Evolutionary conservation across 2,113 vertebrate genomes (phyloP), one percentile per base, ranked within the genome.

Genomic region (western clawed frog (Xenopus tropicalis)): DNA sequence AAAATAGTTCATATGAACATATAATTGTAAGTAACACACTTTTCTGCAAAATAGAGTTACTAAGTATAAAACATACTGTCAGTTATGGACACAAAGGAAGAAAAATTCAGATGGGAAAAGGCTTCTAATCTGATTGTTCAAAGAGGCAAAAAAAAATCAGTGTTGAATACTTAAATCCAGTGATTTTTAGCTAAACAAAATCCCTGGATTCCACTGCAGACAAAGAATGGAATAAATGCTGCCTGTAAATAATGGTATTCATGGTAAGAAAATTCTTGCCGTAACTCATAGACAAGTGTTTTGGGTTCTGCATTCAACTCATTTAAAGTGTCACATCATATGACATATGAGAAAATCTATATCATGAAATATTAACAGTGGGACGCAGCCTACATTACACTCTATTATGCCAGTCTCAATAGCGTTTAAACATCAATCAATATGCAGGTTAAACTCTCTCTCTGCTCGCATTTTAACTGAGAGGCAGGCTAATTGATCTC

Each of bases 391-490:
- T 69, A 69, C 66, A 76, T 76, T 76, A 69, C 66, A 76, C 66
- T 76, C 73, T 76, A 76, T 76, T 76, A 76, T 76, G 66, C 66
- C 73, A 76, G 66, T 66, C 66, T 76, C 66, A 69, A 76, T 76
- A 76, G 66, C 67, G 29, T 76, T 76, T 76, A 76, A 76, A 76
- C 73, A 76, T 76, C 73, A 76, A 76, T 76, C 73, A 76, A 76
- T 76, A 76, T 74, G 72, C 73, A 76, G 73, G 73, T 76, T 76
- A 76, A 76, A 76, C 73, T 76, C 73, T 76, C 72, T 68, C 73
- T 76, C 73, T 12, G 73, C 66, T 76, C 73, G 46, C 73, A 69
- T 76, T 76, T 63, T 76, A 76, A 76, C 73, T 76, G 73, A 76
- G 73, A 76, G 73, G 73, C 66, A 76, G 73, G 66, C 73, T 76